Percentiles rank a stretch among this genome's conserved stretches.
These are phyloP conservation scores for Drosophila birchii DNA, from an alignment of 2,888 invertebrate genomes.

Conservation along the genomic window DNA sequence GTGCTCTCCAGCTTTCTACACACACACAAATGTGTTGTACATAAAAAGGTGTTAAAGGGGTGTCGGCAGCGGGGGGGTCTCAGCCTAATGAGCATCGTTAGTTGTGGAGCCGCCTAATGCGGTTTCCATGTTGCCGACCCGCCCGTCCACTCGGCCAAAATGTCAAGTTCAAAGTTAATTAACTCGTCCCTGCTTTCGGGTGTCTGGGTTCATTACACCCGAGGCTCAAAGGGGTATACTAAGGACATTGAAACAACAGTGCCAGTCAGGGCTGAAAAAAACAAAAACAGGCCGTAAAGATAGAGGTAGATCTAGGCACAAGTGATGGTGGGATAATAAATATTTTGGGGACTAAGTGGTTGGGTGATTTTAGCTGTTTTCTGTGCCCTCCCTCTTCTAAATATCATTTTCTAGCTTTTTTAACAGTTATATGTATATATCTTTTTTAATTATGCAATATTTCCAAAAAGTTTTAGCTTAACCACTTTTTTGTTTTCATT, in stretches of 20 bases:
- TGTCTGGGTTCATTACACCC: constrained; percentile 32
- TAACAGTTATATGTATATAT: background rate
- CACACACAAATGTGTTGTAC: constrained; percentile 3
- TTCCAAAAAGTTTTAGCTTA: too few relatives aligned
- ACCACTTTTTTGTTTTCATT: background rate
- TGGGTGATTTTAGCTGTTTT: background rate
- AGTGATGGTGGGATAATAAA: background rate
- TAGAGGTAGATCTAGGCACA: background rate
- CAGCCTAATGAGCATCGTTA: constrained; percentile 60
- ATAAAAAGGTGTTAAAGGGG: constrained; percentile 5
- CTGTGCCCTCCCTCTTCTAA: background rate
- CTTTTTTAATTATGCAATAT: background rate
- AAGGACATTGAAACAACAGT: background rate
- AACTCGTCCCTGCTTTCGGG: constrained; percentile 35
- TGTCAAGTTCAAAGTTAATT: constrained; percentile 79
- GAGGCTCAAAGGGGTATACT: constrained; percentile 10
- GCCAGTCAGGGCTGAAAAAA: background rate
- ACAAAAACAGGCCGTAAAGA: background rate
- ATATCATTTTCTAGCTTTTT: background rate
- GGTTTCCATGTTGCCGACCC: constrained; percentile 58
- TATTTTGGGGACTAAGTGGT: background rate
- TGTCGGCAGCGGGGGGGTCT: background rate
- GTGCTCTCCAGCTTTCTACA: background rate
- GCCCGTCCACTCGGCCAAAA: constrained; percentile 54
- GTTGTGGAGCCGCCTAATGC: constrained; percentile 58